Evolutionary conservation across 2,113 vertebrate species (phyloP).

Genomic region (Hippocampus barbouri): DNA sequence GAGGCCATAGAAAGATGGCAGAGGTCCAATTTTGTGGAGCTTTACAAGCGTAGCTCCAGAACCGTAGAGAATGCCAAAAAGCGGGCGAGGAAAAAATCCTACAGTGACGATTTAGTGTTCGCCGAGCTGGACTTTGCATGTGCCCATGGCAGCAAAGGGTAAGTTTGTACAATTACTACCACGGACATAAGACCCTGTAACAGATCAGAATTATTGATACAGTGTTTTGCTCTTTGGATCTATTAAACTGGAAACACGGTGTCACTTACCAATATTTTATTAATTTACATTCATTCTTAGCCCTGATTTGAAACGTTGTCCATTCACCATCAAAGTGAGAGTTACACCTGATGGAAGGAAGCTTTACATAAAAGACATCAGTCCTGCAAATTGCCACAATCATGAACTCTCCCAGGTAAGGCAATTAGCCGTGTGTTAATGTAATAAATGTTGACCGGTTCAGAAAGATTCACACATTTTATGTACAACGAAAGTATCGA

Average conservation of each 20-base stretch:
- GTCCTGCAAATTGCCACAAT: conserved; percentile 3
- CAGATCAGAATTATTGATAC: not conserved
- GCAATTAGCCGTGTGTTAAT: not conserved
- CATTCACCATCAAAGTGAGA: conserved; percentile 7
- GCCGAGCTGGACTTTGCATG: conserved; percentile 6
- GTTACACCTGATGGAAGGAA: conserved; percentile 10
- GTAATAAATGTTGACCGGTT: no score
- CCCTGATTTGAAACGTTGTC: not conserved
- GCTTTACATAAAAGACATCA: conserved; percentile 4
- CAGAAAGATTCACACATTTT: no score
- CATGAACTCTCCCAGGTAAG: not conserved
- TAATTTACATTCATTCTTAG: not conserved
- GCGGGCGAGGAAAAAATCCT: conserved; percentile 4
- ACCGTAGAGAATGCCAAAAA: conserved; percentile 7
- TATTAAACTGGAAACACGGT: not conserved
- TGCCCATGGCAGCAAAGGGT: conserved; percentile 2
- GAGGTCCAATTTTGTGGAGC: conserved; percentile 7
- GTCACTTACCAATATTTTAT: not conserved
- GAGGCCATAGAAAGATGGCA: conserved; percentile 2
- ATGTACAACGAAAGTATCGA: no score
- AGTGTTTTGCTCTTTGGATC: not conserved
- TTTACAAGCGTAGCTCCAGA: conserved; percentile 3
- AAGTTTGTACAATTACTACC: not conserved
- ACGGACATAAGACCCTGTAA: not conserved
- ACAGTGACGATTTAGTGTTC: not conserved